phyloP scores from a whole-genome alignment of 2,797 vertebrate species.

The Phoebastria nigripes region DNA sequence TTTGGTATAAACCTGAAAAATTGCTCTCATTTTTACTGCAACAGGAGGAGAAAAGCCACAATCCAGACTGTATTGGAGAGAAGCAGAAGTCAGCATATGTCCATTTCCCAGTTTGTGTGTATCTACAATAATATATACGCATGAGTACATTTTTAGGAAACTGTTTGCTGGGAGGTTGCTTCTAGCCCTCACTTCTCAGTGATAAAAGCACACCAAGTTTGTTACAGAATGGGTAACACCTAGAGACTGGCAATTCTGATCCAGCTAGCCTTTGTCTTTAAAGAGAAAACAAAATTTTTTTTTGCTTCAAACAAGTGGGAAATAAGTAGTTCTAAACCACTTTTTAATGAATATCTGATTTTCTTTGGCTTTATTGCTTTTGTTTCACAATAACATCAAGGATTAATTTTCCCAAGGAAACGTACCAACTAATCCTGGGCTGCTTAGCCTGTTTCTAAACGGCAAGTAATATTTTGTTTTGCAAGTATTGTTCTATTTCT shows the following conservation, averaged over 20 bases:
- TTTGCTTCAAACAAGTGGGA: conserved; percentile 22
- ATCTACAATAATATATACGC: not conserved
- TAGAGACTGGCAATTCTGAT: not conserved
- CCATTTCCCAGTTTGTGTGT: not conserved
- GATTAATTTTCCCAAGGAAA: conserved; percentile 3
- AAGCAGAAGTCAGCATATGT: conserved; percentile 62
- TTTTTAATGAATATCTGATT: not conserved
- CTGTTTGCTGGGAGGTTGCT: conserved; percentile 8
- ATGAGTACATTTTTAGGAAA: not conserved
- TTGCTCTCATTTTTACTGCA: conserved; percentile 59
- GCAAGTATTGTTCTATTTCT: not conserved
- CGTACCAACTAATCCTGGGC: not conserved
- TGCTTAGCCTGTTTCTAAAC: conserved; percentile 8
- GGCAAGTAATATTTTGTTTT: not conserved
- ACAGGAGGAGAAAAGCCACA: conserved; percentile 43
- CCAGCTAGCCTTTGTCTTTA: conserved; percentile 2
- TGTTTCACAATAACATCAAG: not conserved
- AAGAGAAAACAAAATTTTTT: not conserved
- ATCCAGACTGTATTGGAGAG: conserved; percentile 5
- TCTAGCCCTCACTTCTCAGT: conserved; percentile 10
- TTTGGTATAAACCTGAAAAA: conserved; percentile 71
- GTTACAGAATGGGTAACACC: not conserved
- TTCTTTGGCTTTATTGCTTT: not conserved
- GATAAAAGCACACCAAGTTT: not conserved
- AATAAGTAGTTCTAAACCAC: not conserved